Base-by-base conservation (phyloP, 2,113 vertebrate genomes). In the Onychostoma macrolepis region DNA sequence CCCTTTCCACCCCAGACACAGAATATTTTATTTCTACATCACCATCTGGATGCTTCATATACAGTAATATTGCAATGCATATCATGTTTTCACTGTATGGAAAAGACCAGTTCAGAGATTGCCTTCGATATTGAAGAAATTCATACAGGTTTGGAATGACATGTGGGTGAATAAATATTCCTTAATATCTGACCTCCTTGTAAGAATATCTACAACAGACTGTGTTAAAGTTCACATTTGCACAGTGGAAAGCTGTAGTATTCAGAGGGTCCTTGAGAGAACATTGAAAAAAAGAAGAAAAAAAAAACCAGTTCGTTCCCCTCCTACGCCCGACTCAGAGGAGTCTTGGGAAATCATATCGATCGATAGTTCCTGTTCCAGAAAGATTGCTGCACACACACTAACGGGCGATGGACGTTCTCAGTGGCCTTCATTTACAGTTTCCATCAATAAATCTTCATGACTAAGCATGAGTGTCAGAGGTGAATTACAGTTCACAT, bases 291-390 rank as follows among this genome's bases (percentile, higher is more conserved):
- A n/a, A n/a, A n/a, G n/a, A 13, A 19, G 21, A 48, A 86, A 74
- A 28, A 43, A 61, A 80, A 21, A 80, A 24, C 58, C 26, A 38
- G 45, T 56, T 21, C n/a, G 21, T 4, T 43, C 3, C 4, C 30
- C 10, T 15, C 72, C 69, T 43, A 13, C 56, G 15, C 24, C 15
- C 36, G 45, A 45, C 36, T 61, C 82, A 26, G 21, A 33, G 90
- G 95, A 95, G 93, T 91, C 96, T 93, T 95, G 96, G 96, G 96
- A 96, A 96, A 96, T 96, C 96, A 96, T 91, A 90, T 92, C 94
- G 95, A 97, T 96, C 96, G 96, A 97, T 97, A 96, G 95, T 95
- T 96, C 94, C 53, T 56, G 63, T 80, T 26, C 67, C 30, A 41
- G 85, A 80, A 80, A 48, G 75, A 78, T 80, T 75, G 45, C 45